Evolutionary conservation across 92 coral and sea anemone genomes (phyloP), one percentile per base, ranked within the genome.

Genomic region (Parazoanthus atlanticus): DNA sequence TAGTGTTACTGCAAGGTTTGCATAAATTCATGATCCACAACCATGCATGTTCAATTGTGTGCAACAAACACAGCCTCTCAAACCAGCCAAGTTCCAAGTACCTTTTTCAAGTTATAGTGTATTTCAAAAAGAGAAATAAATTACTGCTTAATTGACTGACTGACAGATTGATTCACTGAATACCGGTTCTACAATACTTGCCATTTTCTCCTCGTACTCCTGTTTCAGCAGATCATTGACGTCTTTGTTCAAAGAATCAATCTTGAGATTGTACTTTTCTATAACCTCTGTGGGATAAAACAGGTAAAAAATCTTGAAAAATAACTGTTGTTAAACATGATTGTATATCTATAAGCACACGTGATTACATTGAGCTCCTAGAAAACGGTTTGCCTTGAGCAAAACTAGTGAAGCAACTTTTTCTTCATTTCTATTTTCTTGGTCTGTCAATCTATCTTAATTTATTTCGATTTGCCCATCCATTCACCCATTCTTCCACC

Each of bases 191-290:
- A 17, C 26, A 21, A 46, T 70, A 86, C 78, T 16, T 82, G 90
- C 99, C 96, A 95, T 95, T 85, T 95, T 96, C 81, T 96, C 99
- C 82, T 96, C 99, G 71, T 82, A 79, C 82, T 96, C 99, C 74
- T 95, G 99, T 85, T 95, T 96, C 66, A 95, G 83, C 74, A 96
- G 90, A 3, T 95, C 95, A 76, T 89, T 94, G 58, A 96, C 78
- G 80, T 96, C 99, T n/a, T 90, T 87, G 25, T 90, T 93, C 46
- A 96, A 90, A 19, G 91, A 94, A 79, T 90, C 91, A 17, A 96
- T 88, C 76, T 93, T 96, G 16, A 76, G 74, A 8, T 88, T 87
- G 85, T 89, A 96, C 84, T 96, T 96, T 78, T 93, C 94, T 69
- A 95, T 96, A 47, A 95, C 93, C 91, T 96, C 99, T 89, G 96